phyloP scores from a whole-genome alignment of 2,888 invertebrate genomes.

The Morpho deidamia region DNA sequence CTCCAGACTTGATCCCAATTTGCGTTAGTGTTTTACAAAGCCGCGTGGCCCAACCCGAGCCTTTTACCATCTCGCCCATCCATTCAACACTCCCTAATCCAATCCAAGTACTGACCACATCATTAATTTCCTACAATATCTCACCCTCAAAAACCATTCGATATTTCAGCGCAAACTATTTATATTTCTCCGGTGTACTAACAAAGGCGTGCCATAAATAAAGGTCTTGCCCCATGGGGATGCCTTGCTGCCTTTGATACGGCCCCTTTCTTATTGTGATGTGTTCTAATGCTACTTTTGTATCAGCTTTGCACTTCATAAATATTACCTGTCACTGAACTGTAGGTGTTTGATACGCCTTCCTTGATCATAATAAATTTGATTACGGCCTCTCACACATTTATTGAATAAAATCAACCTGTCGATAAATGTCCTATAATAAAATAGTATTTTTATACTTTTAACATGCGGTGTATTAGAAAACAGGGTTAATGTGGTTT shows the following conservation, averaged over 20 bases:
- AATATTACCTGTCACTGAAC: conserved; percentile 59
- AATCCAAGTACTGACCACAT: conserved; percentile 72
- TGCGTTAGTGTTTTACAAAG: conserved; percentile 64
- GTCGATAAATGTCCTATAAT: no score
- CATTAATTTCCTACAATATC: conserved; percentile 75
- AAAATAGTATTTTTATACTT: no score
- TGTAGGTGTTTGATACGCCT: conserved; percentile 15
- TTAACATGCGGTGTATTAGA: no score
- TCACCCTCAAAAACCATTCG: conserved; percentile 67
- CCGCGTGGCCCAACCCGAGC: conserved; percentile 58
- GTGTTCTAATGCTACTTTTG: conserved; percentile 64
- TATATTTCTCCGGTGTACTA: conserved; percentile 64
- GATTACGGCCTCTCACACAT: neutral
- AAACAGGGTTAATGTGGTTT: no score
- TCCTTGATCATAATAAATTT: conserved; percentile 10
- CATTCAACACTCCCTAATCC: conserved; percentile 59
- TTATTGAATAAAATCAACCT: no score
- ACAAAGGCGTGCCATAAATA: conserved; percentile 74
- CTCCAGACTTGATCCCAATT: conserved; percentile 34
- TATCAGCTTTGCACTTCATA: conserved; percentile 64
- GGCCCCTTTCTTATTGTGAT: conserved; percentile 73
- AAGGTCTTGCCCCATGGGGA: conserved; percentile 56
- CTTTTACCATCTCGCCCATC: conserved; percentile 62
- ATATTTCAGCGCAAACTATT: conserved; percentile 74
- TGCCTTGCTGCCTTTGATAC: conserved; percentile 73